Evolutionary conservation across 2,113 vertebrate genomes (phyloP).

Genomic region (Phrynosoma blainvillii): DNA sequence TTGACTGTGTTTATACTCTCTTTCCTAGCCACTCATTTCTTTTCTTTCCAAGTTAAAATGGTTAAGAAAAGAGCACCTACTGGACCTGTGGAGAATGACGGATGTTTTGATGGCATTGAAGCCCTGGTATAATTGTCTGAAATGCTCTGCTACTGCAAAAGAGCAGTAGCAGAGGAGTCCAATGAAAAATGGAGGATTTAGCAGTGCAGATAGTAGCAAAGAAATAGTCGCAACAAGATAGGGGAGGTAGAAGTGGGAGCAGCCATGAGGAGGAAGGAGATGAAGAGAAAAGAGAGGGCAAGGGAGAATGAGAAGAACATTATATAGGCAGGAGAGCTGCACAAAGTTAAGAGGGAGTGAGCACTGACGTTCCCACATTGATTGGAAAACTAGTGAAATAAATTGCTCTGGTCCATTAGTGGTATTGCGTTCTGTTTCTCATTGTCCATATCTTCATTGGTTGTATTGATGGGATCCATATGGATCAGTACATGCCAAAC

Average conservation of each 20-base stretch:
- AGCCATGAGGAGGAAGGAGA: background rate
- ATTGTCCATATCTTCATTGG: background rate
- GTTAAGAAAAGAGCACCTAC: background rate
- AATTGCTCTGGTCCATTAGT: background rate
- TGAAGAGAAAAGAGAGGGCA: no score
- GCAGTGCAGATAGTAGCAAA: background rate
- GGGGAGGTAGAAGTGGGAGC: background rate
- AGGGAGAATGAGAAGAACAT: background rate
- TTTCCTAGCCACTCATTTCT: background rate
- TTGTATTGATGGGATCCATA: background rate
- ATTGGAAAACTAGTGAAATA: background rate
- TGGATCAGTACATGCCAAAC: no score
- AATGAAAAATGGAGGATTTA: background rate
- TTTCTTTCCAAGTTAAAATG: background rate
- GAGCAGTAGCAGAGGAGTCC: no score
- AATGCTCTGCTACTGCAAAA: no score
- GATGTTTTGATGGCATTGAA: background rate
- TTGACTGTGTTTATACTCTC: no score
- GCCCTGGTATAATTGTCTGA: background rate
- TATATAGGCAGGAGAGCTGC: background rate
- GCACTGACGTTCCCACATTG: background rate
- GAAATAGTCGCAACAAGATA: background rate
- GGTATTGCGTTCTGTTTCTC: background rate
- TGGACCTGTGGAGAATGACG: background rate
- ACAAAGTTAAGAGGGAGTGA: background rate